These are phyloP conservation scores for Podiceps cristatus DNA, from an alignment of 2,113 vertebrate species.

Conservation along the genomic window DNA sequence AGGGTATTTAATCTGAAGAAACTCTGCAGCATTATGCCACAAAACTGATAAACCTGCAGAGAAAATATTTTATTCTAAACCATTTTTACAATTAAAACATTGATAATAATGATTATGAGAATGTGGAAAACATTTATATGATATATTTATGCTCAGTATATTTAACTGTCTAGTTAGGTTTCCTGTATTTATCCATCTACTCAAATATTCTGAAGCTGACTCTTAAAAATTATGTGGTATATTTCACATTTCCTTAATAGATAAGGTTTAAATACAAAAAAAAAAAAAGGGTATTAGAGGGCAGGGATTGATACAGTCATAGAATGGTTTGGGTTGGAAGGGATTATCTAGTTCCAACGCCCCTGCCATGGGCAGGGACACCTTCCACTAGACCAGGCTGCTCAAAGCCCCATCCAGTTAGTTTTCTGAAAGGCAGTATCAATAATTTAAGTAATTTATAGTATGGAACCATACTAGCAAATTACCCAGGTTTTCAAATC, in stretches of 20 bases:
- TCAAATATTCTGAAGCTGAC: background rate
- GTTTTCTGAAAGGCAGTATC: background rate
- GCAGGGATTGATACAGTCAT: background rate
- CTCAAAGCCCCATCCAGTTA: background rate
- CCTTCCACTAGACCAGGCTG: too few relatives aligned
- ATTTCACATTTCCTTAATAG: background rate
- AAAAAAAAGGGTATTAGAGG: background rate
- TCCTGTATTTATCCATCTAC: background rate
- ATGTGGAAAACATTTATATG: background rate
- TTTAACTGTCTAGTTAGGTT: background rate
- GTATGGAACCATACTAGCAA: background rate
- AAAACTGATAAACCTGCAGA: background rate
- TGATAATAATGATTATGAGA: background rate
- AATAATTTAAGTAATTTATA: background rate
- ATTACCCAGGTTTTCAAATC: background rate
- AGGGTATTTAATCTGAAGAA: background rate
- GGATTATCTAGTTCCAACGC: too few relatives aligned
- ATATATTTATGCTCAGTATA: background rate
- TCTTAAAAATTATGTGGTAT: background rate
- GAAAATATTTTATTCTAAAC: background rate
- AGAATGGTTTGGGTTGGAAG: too few relatives aligned
- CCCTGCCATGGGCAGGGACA: too few relatives aligned
- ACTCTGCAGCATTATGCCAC: background rate
- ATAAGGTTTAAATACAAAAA: background rate
- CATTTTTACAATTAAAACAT: background rate